Conservation (phyloP, 1,140 invertebrate genomes). For the Eulimnadia texana region DNA sequence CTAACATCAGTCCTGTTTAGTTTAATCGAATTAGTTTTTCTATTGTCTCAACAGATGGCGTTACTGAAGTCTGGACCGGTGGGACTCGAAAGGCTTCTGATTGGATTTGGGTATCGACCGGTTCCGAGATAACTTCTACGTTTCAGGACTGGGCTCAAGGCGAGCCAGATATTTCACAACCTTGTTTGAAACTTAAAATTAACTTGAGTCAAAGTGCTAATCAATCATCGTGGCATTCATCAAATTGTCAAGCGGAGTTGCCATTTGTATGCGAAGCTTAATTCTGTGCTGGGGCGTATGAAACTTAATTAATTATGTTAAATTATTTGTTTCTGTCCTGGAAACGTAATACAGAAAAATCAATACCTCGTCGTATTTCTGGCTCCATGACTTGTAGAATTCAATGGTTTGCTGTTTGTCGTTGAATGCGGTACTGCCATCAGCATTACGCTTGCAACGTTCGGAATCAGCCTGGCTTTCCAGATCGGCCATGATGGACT, state of each 20-base stretch:
- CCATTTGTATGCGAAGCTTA: conserved; percentile 1
- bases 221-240: too few relatives aligned
- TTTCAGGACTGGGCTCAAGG: conserved; percentile 39
- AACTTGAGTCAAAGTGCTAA: not conserved
- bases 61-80: conserved; percentile 47
- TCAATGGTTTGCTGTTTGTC: conserved; percentile 4
- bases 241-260: not conserved
- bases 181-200: not conserved
- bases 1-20: not conserved
- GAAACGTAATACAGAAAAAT: too few relatives aligned
- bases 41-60: conserved; percentile 9
- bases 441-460: conserved; percentile 4
- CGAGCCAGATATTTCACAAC: not conserved
- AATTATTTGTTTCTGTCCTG: too few relatives aligned
- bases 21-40: not conserved
- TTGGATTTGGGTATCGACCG: conserved; percentile 59
- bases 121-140: conserved; percentile 53
- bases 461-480: not conserved
- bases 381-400: conserved; percentile 7
- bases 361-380: conserved; percentile 13
- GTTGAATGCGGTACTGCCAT: not conserved
- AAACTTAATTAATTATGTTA: too few relatives aligned
- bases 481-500: not conserved
- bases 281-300: not conserved
- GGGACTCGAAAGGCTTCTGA: conserved; percentile 66